Conservation (phyloP, 64 coral and sea anemone species). For the Anthopleura sola region DNA sequence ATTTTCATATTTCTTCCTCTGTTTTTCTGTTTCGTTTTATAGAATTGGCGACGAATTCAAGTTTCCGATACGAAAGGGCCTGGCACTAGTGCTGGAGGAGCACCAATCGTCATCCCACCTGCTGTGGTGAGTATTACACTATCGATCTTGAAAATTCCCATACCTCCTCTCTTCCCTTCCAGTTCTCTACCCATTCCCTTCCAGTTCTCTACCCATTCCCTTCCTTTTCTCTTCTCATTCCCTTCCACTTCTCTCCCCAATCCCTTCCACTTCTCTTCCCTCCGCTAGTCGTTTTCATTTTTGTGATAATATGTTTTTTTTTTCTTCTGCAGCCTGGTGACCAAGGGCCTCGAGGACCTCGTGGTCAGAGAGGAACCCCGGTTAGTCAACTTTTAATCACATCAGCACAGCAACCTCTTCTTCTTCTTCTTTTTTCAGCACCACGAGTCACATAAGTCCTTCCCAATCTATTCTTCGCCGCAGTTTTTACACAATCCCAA, state of each 20-base stretch:
- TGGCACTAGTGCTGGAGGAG: slow-evolving; percentile 29
- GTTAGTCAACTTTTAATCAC: slow-evolving; percentile 24
- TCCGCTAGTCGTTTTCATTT: too few species aligned
- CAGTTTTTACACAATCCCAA: too few species aligned
- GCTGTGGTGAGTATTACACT: slow-evolving; percentile 28
- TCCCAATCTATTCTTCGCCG: too few species aligned
- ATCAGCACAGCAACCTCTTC: too few species aligned
- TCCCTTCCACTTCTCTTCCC: background rate
- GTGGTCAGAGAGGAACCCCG: slow-evolving; percentile 40
- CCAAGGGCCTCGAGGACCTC: slow-evolving; percentile 38
- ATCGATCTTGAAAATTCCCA: background rate
- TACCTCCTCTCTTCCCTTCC: too few species aligned
- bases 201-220: background rate
- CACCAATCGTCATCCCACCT: slow-evolving; percentile 35
- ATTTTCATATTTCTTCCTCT: background rate
- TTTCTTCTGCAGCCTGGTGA: slow-evolving; percentile 43
- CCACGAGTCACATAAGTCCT: too few species aligned
- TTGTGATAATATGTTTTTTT: too few species aligned
- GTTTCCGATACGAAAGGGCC: slow-evolving; percentile 42
- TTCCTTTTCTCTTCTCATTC: background rate
- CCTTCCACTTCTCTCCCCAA: background rate
- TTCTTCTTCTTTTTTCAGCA: too few species aligned
- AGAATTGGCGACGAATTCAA: slow-evolving; percentile 49
- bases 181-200: background rate
- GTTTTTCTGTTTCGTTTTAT: background rate